These are phyloP conservation scores for Gymnoscopelus microlampas DNA, from an alignment of 2,797 vertebrate species.

Conservation along the genomic window DNA sequence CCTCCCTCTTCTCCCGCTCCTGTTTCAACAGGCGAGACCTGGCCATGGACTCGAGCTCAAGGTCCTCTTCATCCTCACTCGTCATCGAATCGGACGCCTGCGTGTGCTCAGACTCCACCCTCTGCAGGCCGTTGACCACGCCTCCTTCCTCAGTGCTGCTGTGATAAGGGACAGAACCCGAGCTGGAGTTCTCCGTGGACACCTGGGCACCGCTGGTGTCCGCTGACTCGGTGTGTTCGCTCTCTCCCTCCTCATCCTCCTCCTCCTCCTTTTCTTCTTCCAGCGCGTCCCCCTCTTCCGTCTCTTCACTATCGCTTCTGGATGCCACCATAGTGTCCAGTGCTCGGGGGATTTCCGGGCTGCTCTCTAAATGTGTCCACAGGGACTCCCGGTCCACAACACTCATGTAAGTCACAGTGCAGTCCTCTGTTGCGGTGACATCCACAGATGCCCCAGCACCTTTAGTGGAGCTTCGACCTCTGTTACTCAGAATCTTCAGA, in stretches of 20 bases:
- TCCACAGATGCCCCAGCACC: constrained; percentile 57
- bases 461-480: constrained; percentile 76
- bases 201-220: constrained; percentile 87
- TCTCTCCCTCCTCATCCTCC: constrained; percentile 75
- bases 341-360: constrained; percentile 72
- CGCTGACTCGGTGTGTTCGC: constrained; percentile 93
- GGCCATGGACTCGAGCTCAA: constrained; percentile 90
- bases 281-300: constrained; percentile 44
- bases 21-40: constrained; percentile 84
- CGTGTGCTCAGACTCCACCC: constrained; percentile 90
- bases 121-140: constrained; percentile 68
- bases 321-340: constrained; percentile 62
- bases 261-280: constrained; percentile 18
- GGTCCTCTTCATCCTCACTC: constrained; percentile 93
- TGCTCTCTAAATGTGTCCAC: constrained; percentile 90
- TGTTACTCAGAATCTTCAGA: constrained; percentile 77
- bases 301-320: constrained; percentile 65
- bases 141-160: constrained; percentile 70
- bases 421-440: constrained; percentile 77
- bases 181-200: constrained; percentile 91
- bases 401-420: constrained; percentile 77
- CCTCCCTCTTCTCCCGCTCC: constrained; percentile 87
- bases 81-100: constrained; percentile 95
- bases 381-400: constrained; percentile 91
- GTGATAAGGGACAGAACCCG: constrained; percentile 82